phyloP scores from a whole-genome alignment of 2,113 vertebrate species.

The Ciconia boyciana region DNA sequence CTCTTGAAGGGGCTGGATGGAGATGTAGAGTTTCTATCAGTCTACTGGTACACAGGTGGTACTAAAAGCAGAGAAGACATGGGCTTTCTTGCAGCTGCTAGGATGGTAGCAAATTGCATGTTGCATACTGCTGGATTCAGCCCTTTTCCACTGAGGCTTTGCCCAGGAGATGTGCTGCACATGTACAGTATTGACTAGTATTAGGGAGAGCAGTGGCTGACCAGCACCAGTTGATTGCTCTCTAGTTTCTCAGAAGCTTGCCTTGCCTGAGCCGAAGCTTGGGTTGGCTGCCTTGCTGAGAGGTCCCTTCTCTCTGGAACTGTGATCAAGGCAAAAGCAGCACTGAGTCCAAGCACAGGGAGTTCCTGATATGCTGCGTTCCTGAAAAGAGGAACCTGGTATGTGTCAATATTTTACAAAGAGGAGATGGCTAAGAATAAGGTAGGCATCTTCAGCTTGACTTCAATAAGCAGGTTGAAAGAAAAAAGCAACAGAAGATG shows the following conservation, averaged over 20 bases:
- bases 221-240: background rate
- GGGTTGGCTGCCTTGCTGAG: background rate
- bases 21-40: background rate
- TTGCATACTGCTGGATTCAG: background rate
- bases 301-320: background rate
- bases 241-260: background rate
- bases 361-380: background rate
- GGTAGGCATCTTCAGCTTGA: background rate
- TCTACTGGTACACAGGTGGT: background rate
- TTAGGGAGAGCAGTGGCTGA: background rate
- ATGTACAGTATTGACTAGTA: background rate
- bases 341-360: background rate
- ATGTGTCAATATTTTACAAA: background rate
- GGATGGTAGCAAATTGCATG: background rate
- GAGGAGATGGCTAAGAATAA: background rate
- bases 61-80: background rate
- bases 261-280: background rate
- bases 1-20: background rate
- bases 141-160: background rate
- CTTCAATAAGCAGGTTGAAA: background rate
- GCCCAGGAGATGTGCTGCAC: background rate
- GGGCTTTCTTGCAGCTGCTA: background rate
- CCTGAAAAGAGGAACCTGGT: background rate
- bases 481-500: background rate
- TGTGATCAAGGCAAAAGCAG: background rate